Percentiles rank a stretch among this genome's conserved stretches.
phyloP scores from a whole-genome alignment of 2,888 invertebrate genomes.

The Asteroscopus sphinx region DNA sequence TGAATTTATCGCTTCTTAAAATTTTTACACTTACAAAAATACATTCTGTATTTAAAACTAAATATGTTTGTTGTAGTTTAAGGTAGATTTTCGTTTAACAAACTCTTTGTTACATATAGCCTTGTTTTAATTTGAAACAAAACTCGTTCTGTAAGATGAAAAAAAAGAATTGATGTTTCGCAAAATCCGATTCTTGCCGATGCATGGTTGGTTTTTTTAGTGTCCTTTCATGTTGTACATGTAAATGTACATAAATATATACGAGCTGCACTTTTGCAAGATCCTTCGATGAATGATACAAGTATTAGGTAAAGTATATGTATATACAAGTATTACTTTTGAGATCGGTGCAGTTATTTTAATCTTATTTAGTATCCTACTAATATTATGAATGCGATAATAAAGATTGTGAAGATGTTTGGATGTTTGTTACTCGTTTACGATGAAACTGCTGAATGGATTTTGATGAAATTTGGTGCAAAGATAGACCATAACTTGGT shows the following conservation, averaged over 20 bases:
- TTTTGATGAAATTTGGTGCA: too few relatives aligned
- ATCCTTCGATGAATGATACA: background rate
- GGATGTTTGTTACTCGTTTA: too few relatives aligned
- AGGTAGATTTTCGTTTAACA: conserved; percentile 14
- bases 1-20: background rate
- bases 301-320: too few relatives aligned
- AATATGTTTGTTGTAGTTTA: background rate
- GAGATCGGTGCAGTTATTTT: too few relatives aligned
- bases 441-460: too few relatives aligned
- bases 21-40: background rate
- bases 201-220: conserved; percentile 25
- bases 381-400: too few relatives aligned
- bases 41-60: accelerated
- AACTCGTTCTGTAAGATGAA: conserved; percentile 52
- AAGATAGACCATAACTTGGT: too few relatives aligned
- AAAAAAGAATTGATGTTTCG: conserved; percentile 56
- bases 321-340: too few relatives aligned
- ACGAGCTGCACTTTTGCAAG: conserved; percentile 1
- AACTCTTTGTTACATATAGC: background rate
- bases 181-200: conserved; percentile 34
- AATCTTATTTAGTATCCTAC: too few relatives aligned
- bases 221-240: conserved; percentile 32
- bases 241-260: background rate
- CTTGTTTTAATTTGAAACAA: conserved; percentile 10
- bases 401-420: too few relatives aligned